Base-by-base conservation (phyloP, 2,797 vertebrate genomes). In the Silurus lanzhouensis region DNA sequence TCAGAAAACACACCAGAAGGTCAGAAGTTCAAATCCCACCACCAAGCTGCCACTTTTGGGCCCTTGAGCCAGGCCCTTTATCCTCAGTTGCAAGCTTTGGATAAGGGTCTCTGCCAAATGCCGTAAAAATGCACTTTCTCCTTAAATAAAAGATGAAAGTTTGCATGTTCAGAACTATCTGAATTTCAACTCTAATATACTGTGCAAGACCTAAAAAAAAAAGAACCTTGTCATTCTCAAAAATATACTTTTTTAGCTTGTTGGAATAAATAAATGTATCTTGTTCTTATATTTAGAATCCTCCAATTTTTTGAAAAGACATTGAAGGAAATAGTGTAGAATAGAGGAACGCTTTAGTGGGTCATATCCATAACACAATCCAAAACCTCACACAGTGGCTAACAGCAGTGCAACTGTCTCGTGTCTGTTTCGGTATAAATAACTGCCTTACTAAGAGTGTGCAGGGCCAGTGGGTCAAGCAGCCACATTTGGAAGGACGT, bases 401-500 rank as follows among this genome's bases (percentile, higher is more conserved):
- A 84, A 87, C 19, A 10, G 22, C 55, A 1, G 46, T 76, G 55
- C 80, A 84, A 86, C 67, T 82, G 82, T 84, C 82, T 68, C 60
- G 13, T 25, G 80, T 83, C 83, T 31, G 20, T 52, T 66, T 68
- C 63, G 57, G 72, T 83, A 88, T 87, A 88, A 89, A 89, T 89
- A 89, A 66, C 84, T 61, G 13, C 84, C 86, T 72, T 20, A 74
- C 83, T 66, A 86, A 87, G 88, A 89, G 88, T 84, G 88, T 81
- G 81, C 81, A 72, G 6, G 89, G 85, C 86, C 90, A 87, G 89
- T 83, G 64, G 91, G 92, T 93, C 92, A 93, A 92, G 87, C 86
- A 88, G 87, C 89, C 88, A 84, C 89, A 89, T 89, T 88, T 89
- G 90, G 87, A 27, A 76, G 84, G 77, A 83, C 66, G 46, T 88